These are phyloP conservation scores for Drosophila atripex DNA, from an alignment of 2,888 invertebrate species.

Conservation along the genomic window DNA sequence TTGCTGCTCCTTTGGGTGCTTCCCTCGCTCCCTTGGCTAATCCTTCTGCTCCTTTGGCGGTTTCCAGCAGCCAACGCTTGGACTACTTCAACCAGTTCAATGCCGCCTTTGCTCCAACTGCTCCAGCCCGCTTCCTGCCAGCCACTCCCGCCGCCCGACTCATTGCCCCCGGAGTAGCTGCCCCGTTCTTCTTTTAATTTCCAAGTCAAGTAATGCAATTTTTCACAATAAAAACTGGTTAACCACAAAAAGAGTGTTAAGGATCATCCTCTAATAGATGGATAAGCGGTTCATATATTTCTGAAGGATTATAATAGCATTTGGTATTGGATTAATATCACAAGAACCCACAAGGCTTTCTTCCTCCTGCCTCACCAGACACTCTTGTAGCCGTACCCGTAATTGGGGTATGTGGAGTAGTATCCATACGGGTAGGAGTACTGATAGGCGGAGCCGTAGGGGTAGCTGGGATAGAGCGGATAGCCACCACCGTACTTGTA, in stretches of 20 bases:
- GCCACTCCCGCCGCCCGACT: conserved; percentile 34
- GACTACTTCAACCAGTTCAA: conserved; percentile 74
- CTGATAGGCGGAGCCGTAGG: conserved; percentile 44
- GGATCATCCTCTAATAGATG: no score
- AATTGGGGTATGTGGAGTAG: conserved; percentile 49
- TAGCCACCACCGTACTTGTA: conserved; percentile 42
- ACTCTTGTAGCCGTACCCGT: conserved; percentile 66
- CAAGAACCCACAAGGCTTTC: conserved; percentile 26
- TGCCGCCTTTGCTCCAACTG: conserved; percentile 57
- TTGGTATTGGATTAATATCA: conserved; percentile 48
- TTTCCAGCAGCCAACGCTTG: conserved; percentile 73
- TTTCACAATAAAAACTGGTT: conserved; percentile 39
- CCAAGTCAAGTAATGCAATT: background rate
- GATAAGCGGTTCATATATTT: conserved; percentile 6
- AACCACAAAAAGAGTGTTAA: conserved; percentile 39
- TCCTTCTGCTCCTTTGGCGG: conserved; percentile 50
- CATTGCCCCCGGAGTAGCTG: conserved; percentile 30
- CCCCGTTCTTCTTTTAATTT: conserved; percentile 43
- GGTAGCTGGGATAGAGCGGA: conserved; percentile 6
- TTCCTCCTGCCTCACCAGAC: conserved; percentile 50
- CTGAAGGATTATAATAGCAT: background rate
- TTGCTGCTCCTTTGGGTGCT: conserved; percentile 2
- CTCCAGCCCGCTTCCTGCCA: conserved; percentile 56
- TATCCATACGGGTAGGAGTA: conserved; percentile 50
- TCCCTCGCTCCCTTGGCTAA: conserved; percentile 50